These are phyloP conservation scores for Orientallactaga sibirica DNA, from an alignment of 2,797 vertebrate species.

Conservation along the genomic window DNA sequence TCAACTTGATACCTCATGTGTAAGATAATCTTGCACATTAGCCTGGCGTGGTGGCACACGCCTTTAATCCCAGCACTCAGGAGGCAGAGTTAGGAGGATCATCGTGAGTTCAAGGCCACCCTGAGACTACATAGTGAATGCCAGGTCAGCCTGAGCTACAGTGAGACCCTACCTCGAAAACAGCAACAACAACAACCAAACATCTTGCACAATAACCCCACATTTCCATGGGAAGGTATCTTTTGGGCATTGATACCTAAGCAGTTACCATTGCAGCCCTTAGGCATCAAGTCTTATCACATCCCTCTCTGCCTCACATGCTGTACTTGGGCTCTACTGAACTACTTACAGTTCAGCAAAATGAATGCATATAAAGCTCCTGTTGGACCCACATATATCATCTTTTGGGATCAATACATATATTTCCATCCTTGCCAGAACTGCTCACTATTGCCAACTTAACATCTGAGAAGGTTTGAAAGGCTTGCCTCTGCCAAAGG, in stretches of 20 bases:
- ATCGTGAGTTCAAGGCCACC: no score
- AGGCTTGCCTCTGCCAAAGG: neutral
- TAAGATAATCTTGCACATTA: constrained; percentile 20
- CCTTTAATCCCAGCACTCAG: no score
- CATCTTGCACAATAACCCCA: constrained; percentile 11
- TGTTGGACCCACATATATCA: neutral
- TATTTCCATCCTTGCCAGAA: neutral
- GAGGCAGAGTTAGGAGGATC: no score
- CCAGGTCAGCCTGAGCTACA: no score
- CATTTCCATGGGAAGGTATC: neutral
- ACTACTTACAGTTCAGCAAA: neutral
- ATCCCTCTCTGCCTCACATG: neutral
- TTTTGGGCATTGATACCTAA: neutral
- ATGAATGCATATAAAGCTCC: neutral
- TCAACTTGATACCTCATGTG: constrained; percentile 44
- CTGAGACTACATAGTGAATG: no score
- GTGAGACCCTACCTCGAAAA: no score
- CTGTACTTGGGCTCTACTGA: neutral
- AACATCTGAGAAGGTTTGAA: constrained; percentile 32
- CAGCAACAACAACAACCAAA: no score
- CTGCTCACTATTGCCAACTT: neutral
- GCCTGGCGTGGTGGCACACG: neutral
- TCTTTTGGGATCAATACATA: neutral
- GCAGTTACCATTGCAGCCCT: neutral
- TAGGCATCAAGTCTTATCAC: neutral